These are phyloP conservation scores for Drosophila nikananu DNA, from an alignment of 1,140 invertebrate species.

Conservation along the genomic window DNA sequence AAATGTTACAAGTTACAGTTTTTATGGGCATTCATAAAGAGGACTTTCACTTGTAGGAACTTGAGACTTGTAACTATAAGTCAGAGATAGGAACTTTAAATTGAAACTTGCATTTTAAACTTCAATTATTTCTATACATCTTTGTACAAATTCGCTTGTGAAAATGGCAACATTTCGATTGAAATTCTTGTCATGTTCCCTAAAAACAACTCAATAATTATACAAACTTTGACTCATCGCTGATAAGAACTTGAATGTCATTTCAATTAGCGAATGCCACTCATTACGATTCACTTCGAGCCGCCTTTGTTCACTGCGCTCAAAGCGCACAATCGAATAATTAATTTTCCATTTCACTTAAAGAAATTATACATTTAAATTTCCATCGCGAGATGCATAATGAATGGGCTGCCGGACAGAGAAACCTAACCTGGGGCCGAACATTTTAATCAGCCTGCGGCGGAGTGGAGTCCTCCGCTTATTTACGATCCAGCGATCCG, in stretches of 20 bases:
- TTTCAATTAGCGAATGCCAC: conserved; percentile 57
- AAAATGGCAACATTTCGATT: not conserved
- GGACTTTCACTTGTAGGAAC: not conserved
- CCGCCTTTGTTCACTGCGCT: conserved; percentile 39
- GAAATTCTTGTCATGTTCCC: not conserved
- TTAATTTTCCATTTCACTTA: conserved; percentile 69
- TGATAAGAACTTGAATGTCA: conserved; percentile 31
- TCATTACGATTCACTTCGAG: conserved; percentile 58
- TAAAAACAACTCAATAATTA: not conserved
- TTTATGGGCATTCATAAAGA: not conserved
- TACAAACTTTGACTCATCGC: not conserved
- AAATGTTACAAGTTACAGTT: conserved; percentile 15
- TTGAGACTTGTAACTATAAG: not conserved
- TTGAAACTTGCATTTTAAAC: not conserved
- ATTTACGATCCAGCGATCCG: conserved; percentile 66
- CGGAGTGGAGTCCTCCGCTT: conserved; percentile 44
- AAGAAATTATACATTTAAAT: conserved; percentile 71
- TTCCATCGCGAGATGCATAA: conserved; percentile 53
- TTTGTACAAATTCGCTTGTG: not conserved
- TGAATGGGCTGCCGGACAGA: conserved; percentile 67
- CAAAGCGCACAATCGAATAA: conserved; percentile 49
- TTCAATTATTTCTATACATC: not conserved
- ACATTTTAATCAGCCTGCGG: conserved; percentile 73
- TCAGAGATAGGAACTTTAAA: not conserved
- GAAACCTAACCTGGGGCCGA: conserved; percentile 58